These are phyloP conservation scores for Gambusia affinis DNA, from an alignment of 2,113 vertebrate genomes.

Conservation along the genomic window DNA sequence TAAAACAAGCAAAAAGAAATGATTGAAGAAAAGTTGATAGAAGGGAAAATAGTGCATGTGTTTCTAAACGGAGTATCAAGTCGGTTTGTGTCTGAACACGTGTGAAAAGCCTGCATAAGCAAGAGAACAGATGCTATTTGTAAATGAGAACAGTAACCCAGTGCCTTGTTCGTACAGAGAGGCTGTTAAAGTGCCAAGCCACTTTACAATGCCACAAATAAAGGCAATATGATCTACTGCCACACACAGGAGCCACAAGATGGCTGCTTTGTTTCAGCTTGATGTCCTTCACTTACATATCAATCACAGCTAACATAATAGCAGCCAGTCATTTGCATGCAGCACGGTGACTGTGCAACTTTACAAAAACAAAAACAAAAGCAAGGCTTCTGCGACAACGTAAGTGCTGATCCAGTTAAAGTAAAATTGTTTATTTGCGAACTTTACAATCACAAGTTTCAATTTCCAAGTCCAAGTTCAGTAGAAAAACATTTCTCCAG, in stretches of 20 bases:
- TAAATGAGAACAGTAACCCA: slow-evolving; percentile 24
- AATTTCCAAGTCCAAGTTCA: slow-evolving; percentile 33
- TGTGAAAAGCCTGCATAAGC: slow-evolving; percentile 11
- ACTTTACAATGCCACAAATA: slow-evolving; percentile 55
- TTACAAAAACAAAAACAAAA: slow-evolving; percentile 48
- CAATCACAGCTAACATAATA: slow-evolving; percentile 53
- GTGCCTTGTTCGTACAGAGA: slow-evolving; percentile 30
- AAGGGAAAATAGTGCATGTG: neutral
- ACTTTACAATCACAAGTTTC: slow-evolving; percentile 57
- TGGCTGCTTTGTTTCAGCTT: slow-evolving; percentile 59
- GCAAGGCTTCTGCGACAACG: slow-evolving; percentile 23
- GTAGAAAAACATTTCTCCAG: slow-evolving; percentile 44
- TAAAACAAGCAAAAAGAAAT: neutral
- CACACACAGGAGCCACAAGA: slow-evolving; percentile 14
- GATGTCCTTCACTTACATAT: slow-evolving; percentile 59
- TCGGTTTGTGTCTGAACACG: slow-evolving; percentile 9
- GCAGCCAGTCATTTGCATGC: slow-evolving; percentile 65
- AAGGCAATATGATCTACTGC: slow-evolving; percentile 58
- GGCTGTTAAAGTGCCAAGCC: slow-evolving; percentile 56
- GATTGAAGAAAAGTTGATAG: neutral
- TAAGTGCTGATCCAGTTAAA: slow-evolving; percentile 17
- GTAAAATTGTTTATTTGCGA: slow-evolving; percentile 52
- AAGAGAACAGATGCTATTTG: slow-evolving; percentile 57
- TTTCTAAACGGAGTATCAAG: neutral
- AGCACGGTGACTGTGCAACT: slow-evolving; percentile 42